Percentiles rank a stretch among this genome's conserved stretches.
These are phyloP conservation scores for Addax nasomaculatus DNA, from an alignment of 2,113 vertebrate species.

Conservation along the genomic window DNA sequence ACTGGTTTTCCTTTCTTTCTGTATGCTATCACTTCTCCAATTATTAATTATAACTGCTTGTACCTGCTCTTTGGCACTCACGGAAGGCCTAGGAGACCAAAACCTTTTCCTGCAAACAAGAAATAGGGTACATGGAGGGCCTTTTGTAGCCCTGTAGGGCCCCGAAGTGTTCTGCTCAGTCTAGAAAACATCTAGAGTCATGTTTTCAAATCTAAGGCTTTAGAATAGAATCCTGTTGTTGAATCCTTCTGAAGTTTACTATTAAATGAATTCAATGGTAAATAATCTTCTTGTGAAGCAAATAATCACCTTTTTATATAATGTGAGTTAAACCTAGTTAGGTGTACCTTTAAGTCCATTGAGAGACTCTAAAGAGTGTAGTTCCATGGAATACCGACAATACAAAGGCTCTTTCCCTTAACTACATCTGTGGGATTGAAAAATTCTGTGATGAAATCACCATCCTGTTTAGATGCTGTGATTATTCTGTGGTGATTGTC, in stretches of 20 bases:
- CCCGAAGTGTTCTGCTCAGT: background rate
- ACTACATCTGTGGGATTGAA: slow-evolving; percentile 15
- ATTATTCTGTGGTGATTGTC: slow-evolving; percentile 20
- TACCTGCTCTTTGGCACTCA: background rate
- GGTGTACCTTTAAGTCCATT: background rate
- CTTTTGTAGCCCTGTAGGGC: background rate
- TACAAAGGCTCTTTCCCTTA: background rate
- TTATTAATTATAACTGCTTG: background rate
- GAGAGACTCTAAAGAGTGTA: background rate
- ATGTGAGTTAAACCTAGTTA: background rate
- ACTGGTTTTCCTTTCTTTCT: background rate
- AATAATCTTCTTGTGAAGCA: slow-evolving; percentile 15
- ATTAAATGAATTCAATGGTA: background rate
- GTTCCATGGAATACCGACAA: background rate
- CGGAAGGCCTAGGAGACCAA: background rate
- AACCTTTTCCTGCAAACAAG: background rate
- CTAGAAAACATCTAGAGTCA: background rate
- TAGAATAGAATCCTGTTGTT: background rate
- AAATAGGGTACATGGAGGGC: background rate
- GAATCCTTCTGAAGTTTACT: background rate
- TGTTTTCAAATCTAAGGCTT: slow-evolving; percentile 31
- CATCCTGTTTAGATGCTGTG: background rate
- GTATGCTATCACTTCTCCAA: background rate
- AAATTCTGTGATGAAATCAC: slow-evolving; percentile 42
- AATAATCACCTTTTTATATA: slow-evolving; percentile 18